phyloP scores from a whole-genome alignment of 92 coral and sea anemone species.

The Scolanthus callimorphus region DNA sequence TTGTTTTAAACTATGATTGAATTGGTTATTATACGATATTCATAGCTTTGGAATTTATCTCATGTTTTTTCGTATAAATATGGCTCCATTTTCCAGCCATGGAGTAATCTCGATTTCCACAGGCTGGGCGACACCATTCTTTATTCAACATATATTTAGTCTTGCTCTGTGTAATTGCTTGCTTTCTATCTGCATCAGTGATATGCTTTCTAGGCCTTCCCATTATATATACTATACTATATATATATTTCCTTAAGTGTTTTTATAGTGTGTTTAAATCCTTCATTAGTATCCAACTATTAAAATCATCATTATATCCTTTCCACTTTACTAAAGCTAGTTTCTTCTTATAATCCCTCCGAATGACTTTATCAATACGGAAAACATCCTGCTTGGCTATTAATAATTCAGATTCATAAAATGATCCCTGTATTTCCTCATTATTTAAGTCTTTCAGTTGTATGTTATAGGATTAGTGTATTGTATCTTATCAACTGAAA shows the following conservation, averaged over 20 bases:
- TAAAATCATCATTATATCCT: conserved; percentile 18
- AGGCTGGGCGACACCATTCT: background rate
- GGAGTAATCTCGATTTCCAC: background rate
- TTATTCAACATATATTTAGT: background rate
- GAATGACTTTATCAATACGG: conserved; percentile 35
- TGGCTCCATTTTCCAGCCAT: background rate
- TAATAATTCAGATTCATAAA: conserved; percentile 34
- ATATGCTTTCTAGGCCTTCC: background rate
- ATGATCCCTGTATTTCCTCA: conserved; percentile 35
- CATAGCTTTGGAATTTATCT: background rate
- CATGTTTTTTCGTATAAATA: background rate
- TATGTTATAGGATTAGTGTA: too few species aligned
- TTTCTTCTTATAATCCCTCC: conserved; percentile 39
- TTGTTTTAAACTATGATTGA: too few species aligned
- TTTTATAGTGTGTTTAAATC: conserved; percentile 17
- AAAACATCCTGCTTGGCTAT: conserved; percentile 38
- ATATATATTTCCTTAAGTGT: too few species aligned
- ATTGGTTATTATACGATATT: too few species aligned
- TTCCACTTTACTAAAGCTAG: conserved; percentile 44
- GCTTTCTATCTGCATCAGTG: background rate
- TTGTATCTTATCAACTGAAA: conserved; percentile 18
- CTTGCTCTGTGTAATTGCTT: background rate
- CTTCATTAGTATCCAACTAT: conserved; percentile 25
- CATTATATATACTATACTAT: too few species aligned
- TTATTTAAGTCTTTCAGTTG: conserved; percentile 33